Evolutionary conservation across 2,797 vertebrate genomes (phyloP).

Genomic region (Crenichthys baileyi): DNA sequence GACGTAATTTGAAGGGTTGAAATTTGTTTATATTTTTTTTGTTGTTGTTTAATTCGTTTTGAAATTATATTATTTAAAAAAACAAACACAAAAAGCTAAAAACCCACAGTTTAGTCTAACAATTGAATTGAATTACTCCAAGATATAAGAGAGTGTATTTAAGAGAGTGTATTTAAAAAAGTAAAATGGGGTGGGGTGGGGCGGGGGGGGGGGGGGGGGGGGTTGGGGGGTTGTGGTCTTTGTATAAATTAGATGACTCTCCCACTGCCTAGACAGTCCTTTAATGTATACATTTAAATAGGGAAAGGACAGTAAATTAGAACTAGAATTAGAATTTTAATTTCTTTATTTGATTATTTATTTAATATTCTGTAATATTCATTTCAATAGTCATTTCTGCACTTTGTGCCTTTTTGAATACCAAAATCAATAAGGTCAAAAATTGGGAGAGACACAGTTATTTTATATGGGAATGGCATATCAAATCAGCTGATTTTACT

Average conservation of each 20-base stretch:
- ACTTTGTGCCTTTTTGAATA: not conserved
- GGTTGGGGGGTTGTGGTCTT: too few species aligned
- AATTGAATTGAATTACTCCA: not conserved
- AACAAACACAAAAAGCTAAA: not conserved
- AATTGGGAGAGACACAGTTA: not conserved
- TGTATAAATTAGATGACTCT: not conserved
- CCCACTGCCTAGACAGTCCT: not conserved
- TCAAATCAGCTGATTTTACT: not conserved
- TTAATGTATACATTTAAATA: too few species aligned
- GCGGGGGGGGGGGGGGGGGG: too few species aligned
- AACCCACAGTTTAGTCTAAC: too few species aligned
- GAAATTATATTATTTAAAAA: not conserved
- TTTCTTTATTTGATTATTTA: not conserved
- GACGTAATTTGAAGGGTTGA: not conserved
- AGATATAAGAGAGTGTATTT: not conserved
- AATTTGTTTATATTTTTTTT: constrained; percentile 4
- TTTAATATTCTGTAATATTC: too few species aligned
- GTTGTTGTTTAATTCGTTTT: too few species aligned
- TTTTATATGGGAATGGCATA: not conserved
- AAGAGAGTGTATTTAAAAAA: not conserved
- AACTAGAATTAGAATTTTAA: not conserved
- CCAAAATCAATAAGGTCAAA: not conserved
- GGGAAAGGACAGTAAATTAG: not conserved
- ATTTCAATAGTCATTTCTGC: not conserved
- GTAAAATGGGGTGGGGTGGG: too few species aligned